Base-by-base conservation (phyloP, 2,888 invertebrate species). In the Griposia aprilina region DNA sequence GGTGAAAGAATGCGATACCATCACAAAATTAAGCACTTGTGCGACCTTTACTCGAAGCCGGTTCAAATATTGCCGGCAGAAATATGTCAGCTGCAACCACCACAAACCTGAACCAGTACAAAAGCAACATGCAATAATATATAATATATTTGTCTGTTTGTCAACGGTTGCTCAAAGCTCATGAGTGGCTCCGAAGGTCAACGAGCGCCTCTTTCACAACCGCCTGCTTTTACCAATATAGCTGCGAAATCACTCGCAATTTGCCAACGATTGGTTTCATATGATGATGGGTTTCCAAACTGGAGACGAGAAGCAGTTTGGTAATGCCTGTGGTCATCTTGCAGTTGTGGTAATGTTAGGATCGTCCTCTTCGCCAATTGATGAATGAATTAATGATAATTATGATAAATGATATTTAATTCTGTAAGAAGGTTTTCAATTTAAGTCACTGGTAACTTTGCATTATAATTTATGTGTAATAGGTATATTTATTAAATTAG, bases 101-200 rank as follows among this genome's bases (percentile, higher is more conserved):
- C 30, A n/a, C 17, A 36, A 41, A 55, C 55, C 11, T 10, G 66
- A 78, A 50, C 63, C 66, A 59, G 45, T 72, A 65, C 52, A 83
- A 72, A 57, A 59, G 48, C 72, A 67, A 78, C 57, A 77, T 86
- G 84, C 87, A 87, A 87, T 84, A 70, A 69, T 62, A 78, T 84
- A 69, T 77, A 78, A 69, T 77, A 78, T 75, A 81, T 82, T 67
- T 77, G 77, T 78, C 68, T 75, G 82, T 84, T 80, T 86, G 83
- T 84, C 76, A 69, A 82, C 76, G 30, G 78, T 87, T 87, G 86
- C 84, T 86, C 81, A 86, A 84, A 84, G 48, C 87, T 78, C 65
- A 78, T 76, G 79, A 79, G 77, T 81, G 70, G 71, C 77, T 66
- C 66, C 17, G 86, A 88, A 87, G 87, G 88, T 77, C 86, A 59